Percentiles rank a stretch among this genome's conserved stretches.
Conservation (phyloP, 1,140 invertebrate species). For the Ridgeia piscesae region DNA sequence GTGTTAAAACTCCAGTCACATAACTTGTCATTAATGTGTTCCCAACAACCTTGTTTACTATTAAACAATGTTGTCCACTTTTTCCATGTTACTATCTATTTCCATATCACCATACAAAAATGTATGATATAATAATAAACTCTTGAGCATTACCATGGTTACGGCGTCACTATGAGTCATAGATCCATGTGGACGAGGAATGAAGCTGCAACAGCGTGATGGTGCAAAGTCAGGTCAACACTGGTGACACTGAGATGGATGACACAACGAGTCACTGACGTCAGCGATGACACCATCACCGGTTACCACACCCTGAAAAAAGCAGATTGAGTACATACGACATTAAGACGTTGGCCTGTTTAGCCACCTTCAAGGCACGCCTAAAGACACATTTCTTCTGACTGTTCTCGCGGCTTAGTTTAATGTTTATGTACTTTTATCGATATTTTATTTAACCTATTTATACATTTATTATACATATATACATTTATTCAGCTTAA, state of each 20-base stretch:
- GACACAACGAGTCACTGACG: not conserved
- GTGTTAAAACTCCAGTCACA: no score
- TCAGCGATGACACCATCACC: not conserved
- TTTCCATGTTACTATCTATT: not conserved
- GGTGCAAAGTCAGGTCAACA: not conserved
- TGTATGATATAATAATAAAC: not conserved
- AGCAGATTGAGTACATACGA: not conserved
- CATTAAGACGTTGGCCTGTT: no score
- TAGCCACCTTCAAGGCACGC: no score
- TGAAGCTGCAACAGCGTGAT: not conserved
- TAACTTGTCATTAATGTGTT: not conserved
- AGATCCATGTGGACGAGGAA: not conserved
- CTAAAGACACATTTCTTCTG: no score
- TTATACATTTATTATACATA: no score
- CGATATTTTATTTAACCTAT: no score
- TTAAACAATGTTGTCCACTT: not conserved
- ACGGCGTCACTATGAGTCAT: not conserved
- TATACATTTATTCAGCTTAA: no score
- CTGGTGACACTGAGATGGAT: not conserved
- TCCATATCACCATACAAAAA: not conserved
- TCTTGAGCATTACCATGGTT: not conserved
- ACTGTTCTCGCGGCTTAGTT: no score
- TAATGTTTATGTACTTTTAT: no score
- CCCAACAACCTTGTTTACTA: not conserved
- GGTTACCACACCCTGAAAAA: not conserved